These are phyloP conservation scores for Dryobotodes eremita DNA, from an alignment of 2,888 invertebrate genomes.

Conservation along the genomic window DNA sequence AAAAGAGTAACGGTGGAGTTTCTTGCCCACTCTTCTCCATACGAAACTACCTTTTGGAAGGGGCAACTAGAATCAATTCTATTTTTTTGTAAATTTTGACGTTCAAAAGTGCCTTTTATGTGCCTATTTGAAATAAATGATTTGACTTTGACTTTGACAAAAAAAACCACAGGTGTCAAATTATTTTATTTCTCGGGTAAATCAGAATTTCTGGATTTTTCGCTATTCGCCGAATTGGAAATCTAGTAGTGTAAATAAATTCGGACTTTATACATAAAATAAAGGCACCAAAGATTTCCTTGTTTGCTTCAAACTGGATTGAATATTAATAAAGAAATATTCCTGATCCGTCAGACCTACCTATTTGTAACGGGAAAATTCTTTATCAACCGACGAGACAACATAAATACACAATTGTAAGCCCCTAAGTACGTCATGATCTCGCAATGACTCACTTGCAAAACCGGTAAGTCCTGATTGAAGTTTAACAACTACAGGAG, in stretches of 20 bases:
- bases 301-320: conserved; percentile 8
- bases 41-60: too few relatives aligned
- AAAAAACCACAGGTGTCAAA: not conserved
- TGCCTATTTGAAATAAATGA: not conserved
- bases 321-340: not conserved
- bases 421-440: conserved; percentile 25
- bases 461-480: conserved; percentile 62
- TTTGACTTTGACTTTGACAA: too few relatives aligned
- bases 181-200: not conserved
- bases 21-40: too few relatives aligned
- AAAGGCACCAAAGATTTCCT: conserved; percentile 1
- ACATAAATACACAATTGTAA: conserved; percentile 3
- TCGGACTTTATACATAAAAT: not conserved
- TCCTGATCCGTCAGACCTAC: not conserved
- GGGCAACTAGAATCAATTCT: too few relatives aligned
- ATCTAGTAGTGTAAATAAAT: conserved; percentile 12
- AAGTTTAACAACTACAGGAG: conserved; percentile 30
- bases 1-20: too few relatives aligned
- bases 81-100: too few relatives aligned
- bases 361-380: conserved; percentile 14
- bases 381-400: not conserved
- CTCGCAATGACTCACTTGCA: conserved; percentile 50
- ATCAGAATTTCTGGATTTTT: not conserved
- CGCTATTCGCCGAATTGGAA: not conserved
- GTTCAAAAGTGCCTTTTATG: too few relatives aligned